Evolutionary conservation across 2,797 vertebrate genomes (phyloP), one percentile per base, ranked within the genome.

Genomic region (Hemitrygon akajei): DNA sequence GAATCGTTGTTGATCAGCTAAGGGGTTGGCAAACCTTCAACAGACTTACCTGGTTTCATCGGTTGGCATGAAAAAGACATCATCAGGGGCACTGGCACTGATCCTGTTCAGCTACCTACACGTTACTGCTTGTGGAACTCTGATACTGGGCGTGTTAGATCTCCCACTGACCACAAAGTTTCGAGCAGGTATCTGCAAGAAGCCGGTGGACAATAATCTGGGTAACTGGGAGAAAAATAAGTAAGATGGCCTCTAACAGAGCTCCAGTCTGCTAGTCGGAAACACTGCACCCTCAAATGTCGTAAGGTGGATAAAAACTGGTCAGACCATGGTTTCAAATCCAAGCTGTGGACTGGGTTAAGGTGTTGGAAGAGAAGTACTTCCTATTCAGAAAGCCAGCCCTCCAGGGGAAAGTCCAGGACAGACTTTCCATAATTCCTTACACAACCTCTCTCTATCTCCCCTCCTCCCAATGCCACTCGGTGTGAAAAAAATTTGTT

Each of bases 61-160:
- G 94, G 98, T 99, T 95, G 98, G 98, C 95, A 99, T 98, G 96
- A 99, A 99, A 96, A 99, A 99, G 96, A 99, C 99, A 95, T 99
- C 98, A 0, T 99, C 98, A 0, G 99, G 99, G 73, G 98, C 98
- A 93, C 99, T 98, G 93, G 98, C 98, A 93, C 99, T 98, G 93
- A 99, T 99, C 98, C 98, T 99, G 96, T 99, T 99, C 95, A 99
- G 98, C 94, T 98, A 97, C 95, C 98, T 98, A 97, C 95, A 98
- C 98, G 97, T 98, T 97, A 97, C 98, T 96, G 95, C 96, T 94
- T 94, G 97, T 96, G 95, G 98, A 97, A 95, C 97, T 96, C 96
- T 97, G 95, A 95, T 98, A 97, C 97, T 99, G 98, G 97, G 96
- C 96, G 97, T 98, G 96, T 97, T 99, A 95, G 96, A 98, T 98